phyloP scores from a whole-genome alignment of 2,888 invertebrate species.

The Galeruca laticollis region DNA sequence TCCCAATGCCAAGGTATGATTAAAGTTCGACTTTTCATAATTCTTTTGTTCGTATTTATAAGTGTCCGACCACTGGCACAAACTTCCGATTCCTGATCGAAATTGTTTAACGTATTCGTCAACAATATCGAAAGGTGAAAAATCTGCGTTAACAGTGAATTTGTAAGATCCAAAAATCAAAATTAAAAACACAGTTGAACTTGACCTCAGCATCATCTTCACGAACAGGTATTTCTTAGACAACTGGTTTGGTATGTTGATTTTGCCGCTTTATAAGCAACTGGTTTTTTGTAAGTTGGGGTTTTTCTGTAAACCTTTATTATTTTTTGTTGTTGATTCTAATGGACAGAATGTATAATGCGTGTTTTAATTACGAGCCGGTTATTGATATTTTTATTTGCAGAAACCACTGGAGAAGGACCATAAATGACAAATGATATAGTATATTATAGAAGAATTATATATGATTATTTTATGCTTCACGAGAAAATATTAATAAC shows the following conservation, averaged over 20 bases:
- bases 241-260: conserved; percentile 20
- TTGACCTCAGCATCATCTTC: conserved; percentile 26
- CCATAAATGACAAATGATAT: not conserved
- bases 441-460: conserved; percentile 9
- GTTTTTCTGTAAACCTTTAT: conserved; percentile 25
- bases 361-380: not conserved
- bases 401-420: conserved; percentile 5
- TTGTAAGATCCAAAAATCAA: conserved; percentile 12
- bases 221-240: conserved; percentile 8
- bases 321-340: conserved; percentile 11
- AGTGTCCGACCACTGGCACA: conserved; percentile 53
- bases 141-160: conserved; percentile 18
- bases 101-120: conserved; percentile 59
- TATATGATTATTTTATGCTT: not conserved
- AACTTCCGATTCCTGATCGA: conserved; percentile 49
- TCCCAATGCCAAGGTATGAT: conserved; percentile 52
- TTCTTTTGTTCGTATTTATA: conserved; percentile 50
- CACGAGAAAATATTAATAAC: not conserved
- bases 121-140: conserved; percentile 58
- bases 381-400: conserved; percentile 1
- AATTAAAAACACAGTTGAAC: conserved; percentile 19
- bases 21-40: conserved; percentile 49
- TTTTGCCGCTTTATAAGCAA: conserved; percentile 26
- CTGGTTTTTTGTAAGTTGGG: conserved; percentile 7
- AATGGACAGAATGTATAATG: not conserved